Evolutionary conservation across 2,797 vertebrate genomes (phyloP), one percentile per base, ranked within the genome.

Genomic region (Pseudotriccus pelzelni): DNA sequence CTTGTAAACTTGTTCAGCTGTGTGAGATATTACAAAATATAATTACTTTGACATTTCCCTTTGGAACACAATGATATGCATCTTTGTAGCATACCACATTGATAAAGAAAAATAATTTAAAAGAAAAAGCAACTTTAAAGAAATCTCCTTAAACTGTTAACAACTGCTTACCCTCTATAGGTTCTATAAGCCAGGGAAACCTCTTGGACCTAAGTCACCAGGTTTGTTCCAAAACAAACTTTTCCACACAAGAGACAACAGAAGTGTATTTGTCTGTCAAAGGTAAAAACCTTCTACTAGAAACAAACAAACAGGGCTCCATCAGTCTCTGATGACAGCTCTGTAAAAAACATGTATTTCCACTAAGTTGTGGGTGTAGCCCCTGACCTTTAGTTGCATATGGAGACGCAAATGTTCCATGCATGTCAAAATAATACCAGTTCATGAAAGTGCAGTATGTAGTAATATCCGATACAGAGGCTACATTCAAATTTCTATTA

Each of bases 401-500:
- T 2, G 3, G n/a, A 89, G n/a, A 66, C 15, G 17, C 2, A 9
- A 21, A 23, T 5, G 15, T 53, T 75, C n/a, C 17, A 43, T 0
- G 0, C 3, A 36, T 22, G 21, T 41, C 63, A 22, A n/a, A 22
- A n/a, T 25, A 85, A 12, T 15, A 90, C 2, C 27, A 59, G 14
- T 9, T 75, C 5, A 56, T 19, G 15, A 46, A 80, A 58, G 11
- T 23, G 28, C n/a, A 66, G 6, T 19, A 37, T 7, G 22, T 0
- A 5, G 20, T 44, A 2, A 1, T 22, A 72, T 17, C 30, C 58
- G 10, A 62, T 20, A 41, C n/a, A 89, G n/a, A 91, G 39, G 12
- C 43, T 88, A 94, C n/a, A 55, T 64, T 13, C 9, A 63, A 92
- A 39, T 79, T 89, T 96, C 91, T 96, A 96, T 84, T 97, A 93